Evolutionary conservation across 2,888 invertebrate genomes (phyloP).

Genomic region (Amphipyra berbera): DNA sequence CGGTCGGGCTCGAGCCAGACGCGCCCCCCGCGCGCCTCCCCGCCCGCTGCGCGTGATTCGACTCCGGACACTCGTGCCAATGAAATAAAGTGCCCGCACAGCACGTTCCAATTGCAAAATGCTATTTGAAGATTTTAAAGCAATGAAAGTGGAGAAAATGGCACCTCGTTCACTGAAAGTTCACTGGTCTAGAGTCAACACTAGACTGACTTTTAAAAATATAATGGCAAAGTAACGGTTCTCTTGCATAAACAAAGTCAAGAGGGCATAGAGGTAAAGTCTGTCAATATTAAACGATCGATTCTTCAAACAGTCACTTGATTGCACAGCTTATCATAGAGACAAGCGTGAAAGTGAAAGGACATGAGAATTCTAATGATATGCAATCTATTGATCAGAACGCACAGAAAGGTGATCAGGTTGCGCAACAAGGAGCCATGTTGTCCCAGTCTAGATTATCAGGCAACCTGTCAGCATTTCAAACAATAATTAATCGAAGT

Average conservation of each 20-base stretch:
- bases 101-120: conserved; percentile 87
- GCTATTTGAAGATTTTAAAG: conserved; percentile 74
- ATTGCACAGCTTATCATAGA: conserved; percentile 30
- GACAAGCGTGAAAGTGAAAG: conserved; percentile 60
- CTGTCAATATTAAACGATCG: conserved; percentile 4
- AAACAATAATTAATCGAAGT: conserved; percentile 66
- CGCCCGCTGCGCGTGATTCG: conserved; percentile 79
- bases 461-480: conserved; percentile 61
- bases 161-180: conserved; percentile 65
- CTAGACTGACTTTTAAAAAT: conserved; percentile 14
- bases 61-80: conserved; percentile 81
- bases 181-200: conserved; percentile 40
- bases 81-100: conserved; percentile 87
- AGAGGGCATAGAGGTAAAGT: conserved; percentile 1
- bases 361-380: conserved; percentile 50
- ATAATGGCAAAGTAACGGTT: conserved; percentile 1
- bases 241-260: conserved; percentile 4
- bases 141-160: conserved; percentile 82
- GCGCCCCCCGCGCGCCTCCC: conserved; percentile 64
- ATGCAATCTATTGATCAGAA: conserved; percentile 56
- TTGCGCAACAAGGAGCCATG: conserved; percentile 61
- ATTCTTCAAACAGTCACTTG: conserved; percentile 24
- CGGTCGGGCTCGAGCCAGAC: conserved; percentile 83
- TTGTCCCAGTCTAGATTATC: conserved; percentile 56
- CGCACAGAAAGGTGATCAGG: conserved; percentile 60